A percentile compares a stretch with the other conserved stretches of the same genome.
phyloP scores from a whole-genome alignment of 1,140 invertebrate species.

The Phymastichus coffea region DNA sequence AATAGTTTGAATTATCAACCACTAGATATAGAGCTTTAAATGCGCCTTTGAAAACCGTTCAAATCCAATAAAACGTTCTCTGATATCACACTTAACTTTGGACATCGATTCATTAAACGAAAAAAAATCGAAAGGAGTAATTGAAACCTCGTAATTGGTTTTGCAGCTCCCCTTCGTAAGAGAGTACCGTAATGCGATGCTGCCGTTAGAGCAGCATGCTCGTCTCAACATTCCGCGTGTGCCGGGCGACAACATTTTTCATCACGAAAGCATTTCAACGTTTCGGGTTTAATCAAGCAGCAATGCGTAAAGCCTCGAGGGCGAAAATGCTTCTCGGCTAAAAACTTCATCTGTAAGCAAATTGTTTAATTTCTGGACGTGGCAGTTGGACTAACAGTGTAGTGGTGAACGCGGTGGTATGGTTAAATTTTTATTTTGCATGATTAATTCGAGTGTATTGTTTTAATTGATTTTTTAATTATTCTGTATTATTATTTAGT shows the following conservation, averaged over 20 bases:
- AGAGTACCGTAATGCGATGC: too few species aligned
- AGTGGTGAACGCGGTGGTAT: too few species aligned
- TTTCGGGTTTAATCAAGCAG: conserved; percentile 51
- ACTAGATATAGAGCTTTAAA: too few species aligned
- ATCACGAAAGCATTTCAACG: conserved; percentile 51
- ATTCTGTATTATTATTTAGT: not conserved
- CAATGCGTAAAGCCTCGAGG: conserved; percentile 33
- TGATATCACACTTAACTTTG: not conserved
- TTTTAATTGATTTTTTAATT: not conserved
- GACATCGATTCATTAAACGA: not conserved
- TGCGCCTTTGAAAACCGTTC: too few species aligned
- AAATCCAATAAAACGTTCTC: too few species aligned
- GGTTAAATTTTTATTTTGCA: too few species aligned
- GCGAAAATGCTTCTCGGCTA: conserved; percentile 48
- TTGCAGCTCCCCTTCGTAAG: too few species aligned
- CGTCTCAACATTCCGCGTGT: conserved; percentile 40
- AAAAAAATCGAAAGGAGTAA: conserved; percentile 6
- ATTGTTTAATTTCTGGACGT: conserved; percentile 54
- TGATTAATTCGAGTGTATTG: not conserved
- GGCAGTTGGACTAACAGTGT: not conserved
- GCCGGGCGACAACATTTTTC: conserved; percentile 55
- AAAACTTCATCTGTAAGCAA: conserved; percentile 58
- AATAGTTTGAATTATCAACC: too few species aligned
- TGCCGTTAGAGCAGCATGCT: too few species aligned
- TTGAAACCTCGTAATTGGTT: not conserved